phyloP scores from a whole-genome alignment of 64 coral and sea anemone genomes.

The Montipora sp. region DNA sequence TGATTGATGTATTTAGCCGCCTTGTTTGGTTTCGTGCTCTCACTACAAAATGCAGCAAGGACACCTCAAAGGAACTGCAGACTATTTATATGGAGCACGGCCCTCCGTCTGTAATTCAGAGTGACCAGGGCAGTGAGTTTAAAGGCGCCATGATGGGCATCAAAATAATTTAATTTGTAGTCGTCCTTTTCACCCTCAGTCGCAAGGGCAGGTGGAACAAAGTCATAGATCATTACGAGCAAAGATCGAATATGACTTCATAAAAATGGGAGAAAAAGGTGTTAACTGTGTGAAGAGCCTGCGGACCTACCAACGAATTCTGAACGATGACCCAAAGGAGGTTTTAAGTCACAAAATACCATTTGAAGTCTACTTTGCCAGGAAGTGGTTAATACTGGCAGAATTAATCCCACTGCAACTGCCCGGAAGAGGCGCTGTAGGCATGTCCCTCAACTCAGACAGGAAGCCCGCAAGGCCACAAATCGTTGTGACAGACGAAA shows the following conservation, averaged over 20 bases:
- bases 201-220: not conserved
- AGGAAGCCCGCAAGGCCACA: not conserved
- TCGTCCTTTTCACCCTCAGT: not conserved
- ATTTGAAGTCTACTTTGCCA: slow-evolving; percentile 23
- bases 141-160: not conserved
- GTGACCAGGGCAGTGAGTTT: slow-evolving; percentile 38
- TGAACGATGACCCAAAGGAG: slow-evolving; percentile 62
- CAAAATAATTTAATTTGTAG: slow-evolving; percentile 1
- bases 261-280: slow-evolving; percentile 54
- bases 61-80: not conserved
- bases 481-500: slow-evolving; percentile 15
- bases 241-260: slow-evolving; percentile 27
- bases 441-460: not conserved
- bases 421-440: not conserved
- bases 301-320: slow-evolving; percentile 19
- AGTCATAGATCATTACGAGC: not conserved
- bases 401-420: not conserved
- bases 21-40: not conserved
- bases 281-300: slow-evolving; percentile 37
- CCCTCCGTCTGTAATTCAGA: slow-evolving; percentile 10
- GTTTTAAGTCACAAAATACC: slow-evolving; percentile 9
- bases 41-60: not conserved
- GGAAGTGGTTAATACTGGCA: not conserved
- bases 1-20: slow-evolving; percentile 32
- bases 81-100: slow-evolving; percentile 31